phyloP scores from a whole-genome alignment of 2,888 invertebrate genomes.

The Drosophila nr. fundita region DNA sequence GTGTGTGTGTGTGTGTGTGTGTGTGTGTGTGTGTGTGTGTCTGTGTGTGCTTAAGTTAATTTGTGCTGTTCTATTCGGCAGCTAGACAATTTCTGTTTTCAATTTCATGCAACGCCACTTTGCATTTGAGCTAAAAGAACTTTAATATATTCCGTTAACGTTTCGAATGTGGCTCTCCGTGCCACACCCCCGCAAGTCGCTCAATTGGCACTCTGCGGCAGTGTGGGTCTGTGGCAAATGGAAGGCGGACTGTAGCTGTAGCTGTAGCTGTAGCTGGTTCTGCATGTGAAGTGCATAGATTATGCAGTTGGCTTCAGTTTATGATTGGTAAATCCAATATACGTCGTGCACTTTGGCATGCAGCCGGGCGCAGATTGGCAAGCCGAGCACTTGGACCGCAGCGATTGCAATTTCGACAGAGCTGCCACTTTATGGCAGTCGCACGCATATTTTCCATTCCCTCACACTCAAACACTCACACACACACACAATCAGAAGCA shows the following conservation, averaged over 20 bases:
- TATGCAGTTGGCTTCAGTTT: slow-evolving; percentile 80
- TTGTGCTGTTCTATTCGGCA: background rate
- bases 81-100: slow-evolving; percentile 45
- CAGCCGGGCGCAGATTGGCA: slow-evolving; percentile 73
- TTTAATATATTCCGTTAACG: slow-evolving; percentile 61
- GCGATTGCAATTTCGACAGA: slow-evolving; percentile 61
- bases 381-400: slow-evolving; percentile 52
- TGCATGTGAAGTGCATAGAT: slow-evolving; percentile 75
- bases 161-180: slow-evolving; percentile 25
- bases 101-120: slow-evolving; percentile 63
- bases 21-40: too few relatives aligned
- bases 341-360: slow-evolving; percentile 77
- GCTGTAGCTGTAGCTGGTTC: slow-evolving; percentile 40
- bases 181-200: background rate
- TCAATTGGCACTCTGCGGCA: slow-evolving; percentile 5
- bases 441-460: slow-evolving; percentile 72
- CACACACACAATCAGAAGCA: slow-evolving; percentile 19
- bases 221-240: slow-evolving; percentile 7
- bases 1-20: too few relatives aligned
- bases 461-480: slow-evolving; percentile 21
- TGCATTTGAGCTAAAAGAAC: slow-evolving; percentile 54
- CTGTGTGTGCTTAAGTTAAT: background rate
- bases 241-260: slow-evolving; percentile 17
- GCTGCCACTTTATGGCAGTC: slow-evolving; percentile 77
- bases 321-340: slow-evolving; percentile 80